Conservation (phyloP, 2,888 invertebrate species). For the Bimastos eiseni region DNA sequence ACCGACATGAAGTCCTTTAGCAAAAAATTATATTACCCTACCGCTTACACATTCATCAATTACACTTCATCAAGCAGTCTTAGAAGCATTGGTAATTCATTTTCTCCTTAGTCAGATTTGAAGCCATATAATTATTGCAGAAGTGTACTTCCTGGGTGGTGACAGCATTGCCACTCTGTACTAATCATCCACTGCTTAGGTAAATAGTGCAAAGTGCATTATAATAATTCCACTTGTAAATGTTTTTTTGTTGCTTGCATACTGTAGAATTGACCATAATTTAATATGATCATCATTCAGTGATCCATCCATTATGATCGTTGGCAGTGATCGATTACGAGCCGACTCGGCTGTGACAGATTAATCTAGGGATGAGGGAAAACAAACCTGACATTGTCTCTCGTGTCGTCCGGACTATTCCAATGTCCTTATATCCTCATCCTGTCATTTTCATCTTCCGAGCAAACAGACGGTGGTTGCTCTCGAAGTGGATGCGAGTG, state of each 20-base stretch:
- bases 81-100: background rate
- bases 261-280: background rate
- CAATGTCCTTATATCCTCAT: background rate
- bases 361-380: background rate
- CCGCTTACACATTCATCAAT: background rate
- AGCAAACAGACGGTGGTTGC: background rate
- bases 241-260: background rate
- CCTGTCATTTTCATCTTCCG: slow-evolving; percentile 13
- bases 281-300: slow-evolving; percentile 3
- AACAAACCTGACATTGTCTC: background rate
- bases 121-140: background rate
- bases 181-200: background rate
- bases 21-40: background rate
- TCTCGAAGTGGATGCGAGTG: background rate
- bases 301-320: slow-evolving; percentile 6
- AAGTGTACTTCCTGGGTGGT: background rate
- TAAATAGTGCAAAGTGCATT: background rate
- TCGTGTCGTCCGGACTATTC: background rate
- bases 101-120: background rate
- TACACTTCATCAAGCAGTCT: background rate
- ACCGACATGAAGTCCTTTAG: too few species aligned
- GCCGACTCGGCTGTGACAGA: background rate
- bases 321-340: background rate
- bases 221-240: background rate
- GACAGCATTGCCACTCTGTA: background rate